These are phyloP conservation scores for Ctenosaura bakeri DNA, from an alignment of 2,797 vertebrate species.

Conservation along the genomic window DNA sequence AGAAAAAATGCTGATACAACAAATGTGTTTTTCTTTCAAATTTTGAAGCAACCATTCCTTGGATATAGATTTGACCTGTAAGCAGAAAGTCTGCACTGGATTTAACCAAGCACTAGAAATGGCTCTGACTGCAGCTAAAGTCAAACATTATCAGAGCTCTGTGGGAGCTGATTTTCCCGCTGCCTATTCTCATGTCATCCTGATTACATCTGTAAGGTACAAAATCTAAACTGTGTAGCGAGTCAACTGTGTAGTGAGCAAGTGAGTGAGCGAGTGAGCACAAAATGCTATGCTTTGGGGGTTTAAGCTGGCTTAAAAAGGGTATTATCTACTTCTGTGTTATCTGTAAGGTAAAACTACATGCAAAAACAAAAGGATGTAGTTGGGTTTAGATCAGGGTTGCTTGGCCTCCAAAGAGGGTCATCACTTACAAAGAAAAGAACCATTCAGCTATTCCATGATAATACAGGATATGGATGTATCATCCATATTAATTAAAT, in stretches of 20 bases:
- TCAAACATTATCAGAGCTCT: not conserved
- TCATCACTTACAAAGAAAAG: not conserved
- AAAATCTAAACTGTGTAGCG: not conserved
- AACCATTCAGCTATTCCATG: not conserved
- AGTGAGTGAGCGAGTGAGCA: too few relatives aligned
- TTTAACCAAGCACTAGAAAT: not conserved
- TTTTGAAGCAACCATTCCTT: not conserved
- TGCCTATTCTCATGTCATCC: not conserved
- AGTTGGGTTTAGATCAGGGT: not conserved
- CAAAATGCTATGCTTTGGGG: too few relatives aligned
- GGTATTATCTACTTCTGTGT: too few relatives aligned
- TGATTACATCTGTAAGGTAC: not conserved
- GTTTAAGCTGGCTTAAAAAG: too few relatives aligned
- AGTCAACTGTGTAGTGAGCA: too few relatives aligned
- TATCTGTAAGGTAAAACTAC: not conserved
- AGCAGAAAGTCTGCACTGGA: not conserved
- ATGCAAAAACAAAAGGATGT: not conserved
- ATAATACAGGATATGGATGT: not conserved
- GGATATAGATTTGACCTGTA: not conserved
- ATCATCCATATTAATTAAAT: constrained; percentile 3
- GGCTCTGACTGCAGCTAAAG: not conserved
- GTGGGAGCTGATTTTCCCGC: too few relatives aligned
- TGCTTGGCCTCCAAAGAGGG: not conserved
- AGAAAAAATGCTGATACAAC: not conserved
- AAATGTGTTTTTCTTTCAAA: not conserved